A percentile compares a stretch with the other conserved stretches of the same genome.
Conservation (phyloP, 2,888 invertebrate species). For the Polydrusus pterygomalis region DNA sequence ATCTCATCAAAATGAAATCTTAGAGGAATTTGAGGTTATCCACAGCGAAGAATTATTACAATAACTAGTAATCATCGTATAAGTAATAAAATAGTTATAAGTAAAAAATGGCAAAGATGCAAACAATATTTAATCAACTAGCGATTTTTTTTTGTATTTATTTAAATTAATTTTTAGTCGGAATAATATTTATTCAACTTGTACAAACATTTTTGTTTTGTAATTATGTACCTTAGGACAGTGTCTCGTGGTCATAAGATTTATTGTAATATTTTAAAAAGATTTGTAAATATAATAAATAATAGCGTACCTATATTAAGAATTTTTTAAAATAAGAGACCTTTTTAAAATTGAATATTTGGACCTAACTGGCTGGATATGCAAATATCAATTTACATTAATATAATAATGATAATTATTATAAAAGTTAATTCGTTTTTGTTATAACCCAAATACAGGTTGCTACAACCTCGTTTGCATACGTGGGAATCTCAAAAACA, state of each 20-base stretch:
- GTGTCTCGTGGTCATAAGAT: neutral
- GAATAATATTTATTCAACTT: slow-evolving; percentile 21
- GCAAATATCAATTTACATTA: neutral
- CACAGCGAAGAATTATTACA: slow-evolving; percentile 41
- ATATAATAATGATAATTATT: neutral
- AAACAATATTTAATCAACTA: slow-evolving; percentile 28
- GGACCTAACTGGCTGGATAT: neutral
- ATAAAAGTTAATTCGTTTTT: neutral
- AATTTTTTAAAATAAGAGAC: neutral
- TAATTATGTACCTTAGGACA: neutral
- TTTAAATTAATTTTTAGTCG: slow-evolving; percentile 31
- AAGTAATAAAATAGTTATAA: slow-evolving; percentile 16
- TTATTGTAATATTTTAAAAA: slow-evolving; percentile 17
- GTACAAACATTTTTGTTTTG: slow-evolving; percentile 31
- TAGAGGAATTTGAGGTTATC: slow-evolving; percentile 50
- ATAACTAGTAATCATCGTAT: slow-evolving; percentile 7
- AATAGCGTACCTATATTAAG: neutral
- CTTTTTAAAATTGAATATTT: neutral
- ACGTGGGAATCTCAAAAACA: too few species aligned
- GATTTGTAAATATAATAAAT: slow-evolving; percentile 13
- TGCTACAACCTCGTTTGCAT: too few species aligned
- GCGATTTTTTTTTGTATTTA: slow-evolving; percentile 38
- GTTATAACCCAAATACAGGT: too few species aligned
- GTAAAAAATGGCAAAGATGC: slow-evolving; percentile 10
- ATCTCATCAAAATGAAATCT: slow-evolving; percentile 39